A percentile compares a stretch with the other conserved stretches of the same genome.
phyloP scores from a whole-genome alignment of 2,113 vertebrate species.

The Datnioides undecimradiatus region DNA sequence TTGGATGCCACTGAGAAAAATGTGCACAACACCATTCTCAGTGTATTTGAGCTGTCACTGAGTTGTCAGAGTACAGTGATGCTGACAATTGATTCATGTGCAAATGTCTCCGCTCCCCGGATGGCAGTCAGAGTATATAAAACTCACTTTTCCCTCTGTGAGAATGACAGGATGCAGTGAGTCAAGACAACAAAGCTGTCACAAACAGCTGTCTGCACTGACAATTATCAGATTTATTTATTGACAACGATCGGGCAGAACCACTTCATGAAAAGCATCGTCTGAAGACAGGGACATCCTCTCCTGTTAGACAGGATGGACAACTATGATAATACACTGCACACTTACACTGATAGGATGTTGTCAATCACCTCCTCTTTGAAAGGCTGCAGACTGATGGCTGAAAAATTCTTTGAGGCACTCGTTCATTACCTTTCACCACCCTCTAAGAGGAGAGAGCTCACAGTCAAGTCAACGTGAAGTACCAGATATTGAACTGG shows the following conservation, averaged over 20 bases:
- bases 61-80: constrained; percentile 89
- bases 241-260: constrained; percentile 86
- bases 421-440: constrained; percentile 72
- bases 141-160: constrained; percentile 89
- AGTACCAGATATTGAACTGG: constrained; percentile 66
- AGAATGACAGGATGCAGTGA: constrained; percentile 94
- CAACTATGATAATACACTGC: constrained; percentile 72
- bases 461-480: constrained; percentile 57
- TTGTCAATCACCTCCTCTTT: constrained; percentile 78
- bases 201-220: constrained; percentile 95
- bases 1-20: constrained; percentile 79
- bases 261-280: constrained; percentile 78
- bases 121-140: constrained; percentile 94
- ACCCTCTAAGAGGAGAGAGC: constrained; percentile 54
- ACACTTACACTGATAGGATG: constrained; percentile 77
- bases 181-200: constrained; percentile 96
- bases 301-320: constrained; percentile 78
- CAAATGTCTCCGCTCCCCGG: constrained; percentile 92
- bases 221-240: constrained; percentile 87
- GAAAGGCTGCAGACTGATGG: constrained; percentile 66
- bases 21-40: constrained; percentile 81
- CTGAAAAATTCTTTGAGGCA: constrained; percentile 71
- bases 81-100: constrained; percentile 98
- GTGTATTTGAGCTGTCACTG: constrained; percentile 88
- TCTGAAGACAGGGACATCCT: constrained; percentile 80